These are phyloP conservation scores for Saccostrea echinata DNA, from an alignment of 1,140 invertebrate genomes.

Conservation along the genomic window DNA sequence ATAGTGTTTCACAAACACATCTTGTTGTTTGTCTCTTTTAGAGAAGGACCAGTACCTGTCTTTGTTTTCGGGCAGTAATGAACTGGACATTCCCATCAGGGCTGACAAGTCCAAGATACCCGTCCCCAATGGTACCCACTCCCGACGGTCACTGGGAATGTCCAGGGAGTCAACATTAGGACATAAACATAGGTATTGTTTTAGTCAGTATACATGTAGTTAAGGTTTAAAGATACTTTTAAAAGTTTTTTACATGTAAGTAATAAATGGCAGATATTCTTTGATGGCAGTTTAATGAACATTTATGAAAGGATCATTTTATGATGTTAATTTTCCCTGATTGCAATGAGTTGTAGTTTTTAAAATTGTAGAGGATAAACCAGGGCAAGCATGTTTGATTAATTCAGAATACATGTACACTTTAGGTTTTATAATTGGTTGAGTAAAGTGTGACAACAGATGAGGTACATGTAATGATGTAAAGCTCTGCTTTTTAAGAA, in stretches of 20 bases:
- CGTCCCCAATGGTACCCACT: background rate
- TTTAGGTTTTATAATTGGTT: constrained; percentile 28
- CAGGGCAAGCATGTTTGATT: too few species aligned
- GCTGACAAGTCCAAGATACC: constrained; percentile 56
- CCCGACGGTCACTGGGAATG: constrained; percentile 33
- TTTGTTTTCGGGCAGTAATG: constrained; percentile 74
- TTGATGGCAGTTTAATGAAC: too few species aligned
- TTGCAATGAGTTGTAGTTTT: too few species aligned
- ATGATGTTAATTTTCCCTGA: too few species aligned
- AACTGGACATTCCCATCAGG: constrained; percentile 73
- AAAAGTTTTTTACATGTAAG: too few species aligned
- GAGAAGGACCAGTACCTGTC: constrained; percentile 74
- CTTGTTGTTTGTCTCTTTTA: constrained; percentile 61
- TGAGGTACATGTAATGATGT: background rate
- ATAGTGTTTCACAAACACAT: too few species aligned
- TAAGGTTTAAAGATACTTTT: too few species aligned
- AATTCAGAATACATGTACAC: background rate
- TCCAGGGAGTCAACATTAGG: constrained; percentile 18
- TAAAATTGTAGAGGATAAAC: too few species aligned
- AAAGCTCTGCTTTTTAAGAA: background rate
- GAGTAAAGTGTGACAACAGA: background rate
- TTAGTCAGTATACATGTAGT: too few species aligned
- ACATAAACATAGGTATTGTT: constrained; percentile 39
- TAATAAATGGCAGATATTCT: too few species aligned
- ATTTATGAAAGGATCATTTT: too few species aligned